Percentiles rank a stretch among this genome's conserved stretches.
These are phyloP conservation scores for Trachymyrmex septentrionalis DNA, from an alignment of 1,140 invertebrate species.

Conservation along the genomic window DNA sequence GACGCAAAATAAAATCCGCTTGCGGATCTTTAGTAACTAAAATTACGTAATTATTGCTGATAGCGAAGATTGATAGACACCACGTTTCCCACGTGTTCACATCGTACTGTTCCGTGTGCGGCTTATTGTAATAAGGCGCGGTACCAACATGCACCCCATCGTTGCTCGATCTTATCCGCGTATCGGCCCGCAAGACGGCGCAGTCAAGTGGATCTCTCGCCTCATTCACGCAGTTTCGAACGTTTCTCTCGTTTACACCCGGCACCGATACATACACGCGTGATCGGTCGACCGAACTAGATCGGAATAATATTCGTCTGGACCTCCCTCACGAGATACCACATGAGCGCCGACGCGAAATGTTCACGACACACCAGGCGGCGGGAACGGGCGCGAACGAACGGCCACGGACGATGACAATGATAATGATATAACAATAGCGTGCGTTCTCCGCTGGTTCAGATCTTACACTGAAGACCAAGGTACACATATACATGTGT, in stretches of 20 bases:
- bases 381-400: slow-evolving; percentile 67
- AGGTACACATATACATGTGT: slow-evolving; percentile 86
- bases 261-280: slow-evolving; percentile 21
- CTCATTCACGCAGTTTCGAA: background rate
- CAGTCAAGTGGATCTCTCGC: slow-evolving; percentile 8
- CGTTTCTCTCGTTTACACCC: slow-evolving; percentile 34
- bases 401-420: slow-evolving; percentile 79
- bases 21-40: background rate
- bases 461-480: slow-evolving; percentile 86
- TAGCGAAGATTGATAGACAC: slow-evolving; percentile 1
- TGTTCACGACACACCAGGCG: slow-evolving; percentile 55
- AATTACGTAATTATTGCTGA: background rate
- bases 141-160: slow-evolving; percentile 48
- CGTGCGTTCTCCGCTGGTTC: slow-evolving; percentile 86
- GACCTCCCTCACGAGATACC: slow-evolving; percentile 10
- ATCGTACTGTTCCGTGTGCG: slow-evolving; percentile 67
- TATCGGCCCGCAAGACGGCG: slow-evolving; percentile 31
- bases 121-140: slow-evolving; percentile 70
- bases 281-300: background rate
- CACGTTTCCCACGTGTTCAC: slow-evolving; percentile 77
- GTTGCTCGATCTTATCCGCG: slow-evolving; percentile 36
- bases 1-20: background rate
- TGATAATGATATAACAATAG: slow-evolving; percentile 87
- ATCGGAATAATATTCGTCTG: slow-evolving; percentile 26
- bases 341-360: slow-evolving; percentile 51